phyloP scores from a whole-genome alignment of 92 coral and sea anemone species.

The Pocillopora meandrina region DNA sequence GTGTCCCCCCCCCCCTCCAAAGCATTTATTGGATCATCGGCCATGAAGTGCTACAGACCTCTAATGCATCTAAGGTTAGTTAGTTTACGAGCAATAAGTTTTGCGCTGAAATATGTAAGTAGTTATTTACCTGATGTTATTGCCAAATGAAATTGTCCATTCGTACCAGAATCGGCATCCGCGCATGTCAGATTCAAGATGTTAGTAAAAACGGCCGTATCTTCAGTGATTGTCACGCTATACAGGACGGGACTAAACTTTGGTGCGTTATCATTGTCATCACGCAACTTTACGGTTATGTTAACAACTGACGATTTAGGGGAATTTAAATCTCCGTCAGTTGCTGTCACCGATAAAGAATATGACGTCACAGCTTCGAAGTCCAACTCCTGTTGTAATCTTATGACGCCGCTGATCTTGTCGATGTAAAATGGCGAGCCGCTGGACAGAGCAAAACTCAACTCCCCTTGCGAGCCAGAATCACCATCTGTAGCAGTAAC shows the following conservation, averaged over 20 bases:
- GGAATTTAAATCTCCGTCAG: constrained; percentile 61
- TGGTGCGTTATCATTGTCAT: constrained; percentile 82
- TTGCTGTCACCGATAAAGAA: constrained; percentile 57
- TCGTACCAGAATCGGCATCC: constrained; percentile 76
- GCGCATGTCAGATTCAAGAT: constrained; percentile 65
- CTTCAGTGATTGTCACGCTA: constrained; percentile 67
- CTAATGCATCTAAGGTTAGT: too few relatives aligned
- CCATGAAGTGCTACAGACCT: too few relatives aligned
- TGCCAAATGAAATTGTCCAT: constrained; percentile 63
- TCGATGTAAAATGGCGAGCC: constrained; percentile 70
- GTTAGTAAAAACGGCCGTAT: constrained; percentile 58
- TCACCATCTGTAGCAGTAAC: constrained; percentile 60
- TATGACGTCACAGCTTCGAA: constrained; percentile 64
- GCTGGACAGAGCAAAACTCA: constrained; percentile 53
- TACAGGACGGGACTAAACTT: constrained; percentile 61
- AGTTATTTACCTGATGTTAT: constrained; percentile 57
- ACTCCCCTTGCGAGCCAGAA: constrained; percentile 57
- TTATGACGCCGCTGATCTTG: constrained; percentile 59
- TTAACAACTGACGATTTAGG: constrained; percentile 59
- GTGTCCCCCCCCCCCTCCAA: too few relatives aligned
- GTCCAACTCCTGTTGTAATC: constrained; percentile 59
- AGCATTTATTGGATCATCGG: too few relatives aligned
- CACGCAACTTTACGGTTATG: constrained; percentile 52
- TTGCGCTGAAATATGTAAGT: too few relatives aligned
- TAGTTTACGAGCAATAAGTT: too few relatives aligned